phyloP scores from a whole-genome alignment of 2,888 invertebrate species.

The Deilephila elpenor region DNA sequence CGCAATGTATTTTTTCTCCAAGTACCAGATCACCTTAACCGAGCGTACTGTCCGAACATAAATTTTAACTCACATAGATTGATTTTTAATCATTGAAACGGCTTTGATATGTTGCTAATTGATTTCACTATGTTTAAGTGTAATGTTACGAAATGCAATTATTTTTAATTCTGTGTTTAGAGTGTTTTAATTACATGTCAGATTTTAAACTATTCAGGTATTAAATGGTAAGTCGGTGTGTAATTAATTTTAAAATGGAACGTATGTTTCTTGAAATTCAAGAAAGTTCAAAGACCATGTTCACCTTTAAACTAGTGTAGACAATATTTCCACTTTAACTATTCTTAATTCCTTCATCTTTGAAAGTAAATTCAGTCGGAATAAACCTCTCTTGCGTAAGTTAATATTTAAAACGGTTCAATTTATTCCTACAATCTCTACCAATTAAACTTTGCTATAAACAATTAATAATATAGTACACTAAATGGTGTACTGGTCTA shows the following conservation, averaged over 20 bases:
- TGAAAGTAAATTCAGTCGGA: no score
- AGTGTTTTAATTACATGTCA: background rate
- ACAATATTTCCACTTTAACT: no score
- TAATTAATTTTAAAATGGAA: no score
- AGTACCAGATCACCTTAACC: slow-evolving; percentile 22
- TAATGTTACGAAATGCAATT: slow-evolving; percentile 14
- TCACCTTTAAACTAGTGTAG: no score
- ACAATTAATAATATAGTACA: background rate
- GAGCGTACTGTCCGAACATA: slow-evolving; percentile 1
- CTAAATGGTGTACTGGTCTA: background rate
- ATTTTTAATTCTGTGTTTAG: slow-evolving; percentile 9
- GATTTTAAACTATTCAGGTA: background rate
- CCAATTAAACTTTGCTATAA: no score
- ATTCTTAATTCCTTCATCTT: no score
- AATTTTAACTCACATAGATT: slow-evolving; percentile 33
- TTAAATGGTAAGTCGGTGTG: background rate
- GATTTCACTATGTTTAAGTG: slow-evolving; percentile 1
- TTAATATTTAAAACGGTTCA: no score
- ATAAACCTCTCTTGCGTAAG: no score
- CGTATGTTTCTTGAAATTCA: no score
- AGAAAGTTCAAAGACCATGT: no score
- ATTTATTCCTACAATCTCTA: no score
- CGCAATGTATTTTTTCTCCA: background rate
- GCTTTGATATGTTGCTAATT: slow-evolving; percentile 16
- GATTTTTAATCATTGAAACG: slow-evolving; percentile 44